These are phyloP conservation scores for Hapalemur alaotrensis DNA, from an alignment of 2,797 vertebrate genomes.

Conservation along the genomic window DNA sequence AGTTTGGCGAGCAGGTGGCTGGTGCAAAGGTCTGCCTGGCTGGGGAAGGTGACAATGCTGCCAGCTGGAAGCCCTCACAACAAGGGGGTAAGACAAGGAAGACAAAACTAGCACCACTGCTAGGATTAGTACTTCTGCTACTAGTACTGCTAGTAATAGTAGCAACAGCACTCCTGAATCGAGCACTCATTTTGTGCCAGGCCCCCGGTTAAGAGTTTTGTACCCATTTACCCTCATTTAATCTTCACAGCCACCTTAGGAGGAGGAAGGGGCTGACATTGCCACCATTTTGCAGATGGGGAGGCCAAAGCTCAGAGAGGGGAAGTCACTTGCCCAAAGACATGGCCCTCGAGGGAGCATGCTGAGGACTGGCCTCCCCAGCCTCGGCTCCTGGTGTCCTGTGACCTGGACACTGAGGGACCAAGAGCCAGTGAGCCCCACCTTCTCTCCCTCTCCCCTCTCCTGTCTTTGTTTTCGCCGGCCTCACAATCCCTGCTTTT, in stretches of 20 bases:
- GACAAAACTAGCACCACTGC: background rate
- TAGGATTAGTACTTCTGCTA: background rate
- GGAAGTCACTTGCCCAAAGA: background rate
- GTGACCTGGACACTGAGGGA: background rate
- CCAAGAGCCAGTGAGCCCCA: background rate
- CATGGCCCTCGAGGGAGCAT: background rate
- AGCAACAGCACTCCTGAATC: background rate
- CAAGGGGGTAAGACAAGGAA: background rate
- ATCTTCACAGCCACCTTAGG: background rate
- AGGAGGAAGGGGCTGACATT: background rate
- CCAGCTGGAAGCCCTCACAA: background rate
- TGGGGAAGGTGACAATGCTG: too few relatives aligned
- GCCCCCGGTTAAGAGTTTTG: background rate
- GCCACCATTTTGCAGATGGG: background rate
- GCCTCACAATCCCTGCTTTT: background rate
- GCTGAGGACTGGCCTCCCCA: background rate
- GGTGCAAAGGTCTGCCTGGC: background rate
- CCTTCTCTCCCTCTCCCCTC: background rate
- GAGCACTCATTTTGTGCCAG: background rate
- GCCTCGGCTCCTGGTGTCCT: background rate
- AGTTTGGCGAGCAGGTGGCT: background rate
- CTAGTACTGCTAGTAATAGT: rapidly evolving
- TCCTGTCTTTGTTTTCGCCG: background rate
- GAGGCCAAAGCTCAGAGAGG: background rate
- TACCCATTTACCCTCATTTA: background rate